Evolutionary conservation across 2,797 vertebrate species (phyloP), one percentile per base, ranked within the genome.

Genomic region (Gobio occitaniae): DNA sequence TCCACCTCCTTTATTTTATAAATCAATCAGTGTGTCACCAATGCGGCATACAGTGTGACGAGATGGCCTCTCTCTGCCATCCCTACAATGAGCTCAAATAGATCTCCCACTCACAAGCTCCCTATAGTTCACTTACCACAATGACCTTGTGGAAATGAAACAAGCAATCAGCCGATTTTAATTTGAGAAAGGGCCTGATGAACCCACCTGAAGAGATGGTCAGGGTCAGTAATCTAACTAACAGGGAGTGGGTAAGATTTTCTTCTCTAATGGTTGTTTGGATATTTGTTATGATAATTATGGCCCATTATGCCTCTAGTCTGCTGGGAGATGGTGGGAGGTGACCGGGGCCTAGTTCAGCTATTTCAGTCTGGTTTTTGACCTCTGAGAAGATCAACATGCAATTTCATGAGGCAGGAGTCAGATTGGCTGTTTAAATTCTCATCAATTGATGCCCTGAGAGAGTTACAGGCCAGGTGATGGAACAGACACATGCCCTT

Each of bases 221-320:
- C 48, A 1, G 11, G 76, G 72, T 71, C 82, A 84, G 44, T 68
- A 76, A 52, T 65, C 38, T 29, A 38, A 29, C 32, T 63, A 75
- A 44, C 70, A 66, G 0, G 2, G 13, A 71, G 29, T 12, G 44
- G 56, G 11, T 11, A 47, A 9, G 50, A 56, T 68, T 76, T 3
- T 61, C 12, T 44, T 76, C 74, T 50, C 61, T 25, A n/a, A 68
- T 41, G 47, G 41, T 85, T 71, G 61, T 78, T 78, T 84, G 47
- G 78, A 82, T 81, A 85, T 91, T 92, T 90, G 90, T 87, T 80
- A 63, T 88, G 61, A 3, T 65, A 54, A 88, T 86, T 75, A 88
- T 84, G 84, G 83, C 87, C 19, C 83, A 76, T 86, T 61, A 70
- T 85, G 59, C 47, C 56, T 72, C 38, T 65, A 16, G 25, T 71